Conservation (phyloP, 1,140 invertebrate species). For the Drosophila sturtevanti region DNA sequence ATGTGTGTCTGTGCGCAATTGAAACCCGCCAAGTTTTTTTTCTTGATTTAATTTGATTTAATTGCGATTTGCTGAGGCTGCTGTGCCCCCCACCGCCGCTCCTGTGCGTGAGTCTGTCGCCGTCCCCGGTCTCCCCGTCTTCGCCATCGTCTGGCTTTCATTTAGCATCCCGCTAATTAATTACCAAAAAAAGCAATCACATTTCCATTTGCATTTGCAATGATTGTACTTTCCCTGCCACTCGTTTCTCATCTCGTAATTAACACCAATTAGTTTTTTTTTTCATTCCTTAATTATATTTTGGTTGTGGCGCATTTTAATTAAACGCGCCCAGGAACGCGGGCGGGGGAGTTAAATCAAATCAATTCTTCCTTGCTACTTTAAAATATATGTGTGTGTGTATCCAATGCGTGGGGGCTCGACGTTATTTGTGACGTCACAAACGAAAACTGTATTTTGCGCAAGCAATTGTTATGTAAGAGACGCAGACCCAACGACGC, state of each 20-base stretch:
- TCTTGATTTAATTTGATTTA: slow-evolving; percentile 55
- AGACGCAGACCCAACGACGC: slow-evolving; percentile 11
- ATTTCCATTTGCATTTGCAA: slow-evolving; percentile 9
- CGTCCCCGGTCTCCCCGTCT: not conserved
- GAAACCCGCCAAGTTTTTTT: slow-evolving; percentile 74
- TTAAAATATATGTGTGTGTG: slow-evolving; percentile 1
- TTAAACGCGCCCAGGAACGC: slow-evolving; percentile 33
- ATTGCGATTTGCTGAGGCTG: slow-evolving; percentile 44
- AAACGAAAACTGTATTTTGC: slow-evolving; percentile 12
- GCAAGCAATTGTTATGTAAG: slow-evolving; percentile 57
- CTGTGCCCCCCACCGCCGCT: slow-evolving; percentile 9
- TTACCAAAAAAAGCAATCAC: slow-evolving; percentile 38
- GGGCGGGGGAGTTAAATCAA: slow-evolving; percentile 21
- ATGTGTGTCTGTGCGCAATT: slow-evolving; percentile 48
- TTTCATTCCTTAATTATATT: slow-evolving; percentile 16
- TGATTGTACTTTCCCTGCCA: slow-evolving; percentile 1
- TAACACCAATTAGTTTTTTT: slow-evolving; percentile 57
- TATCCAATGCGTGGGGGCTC: slow-evolving; percentile 1
- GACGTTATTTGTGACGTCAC: slow-evolving; percentile 43
- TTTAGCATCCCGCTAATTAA: slow-evolving; percentile 73
- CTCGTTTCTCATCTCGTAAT: not conserved
- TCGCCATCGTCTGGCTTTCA: slow-evolving; percentile 53
- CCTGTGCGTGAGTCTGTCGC: slow-evolving; percentile 5
- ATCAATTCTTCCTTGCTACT: slow-evolving; percentile 23
- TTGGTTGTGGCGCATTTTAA: slow-evolving; percentile 60